A percentile compares a stretch with the other conserved stretches of the same genome.
Conservation (phyloP, 1,140 invertebrate species). For the Chrysomallon squamiferum region DNA sequence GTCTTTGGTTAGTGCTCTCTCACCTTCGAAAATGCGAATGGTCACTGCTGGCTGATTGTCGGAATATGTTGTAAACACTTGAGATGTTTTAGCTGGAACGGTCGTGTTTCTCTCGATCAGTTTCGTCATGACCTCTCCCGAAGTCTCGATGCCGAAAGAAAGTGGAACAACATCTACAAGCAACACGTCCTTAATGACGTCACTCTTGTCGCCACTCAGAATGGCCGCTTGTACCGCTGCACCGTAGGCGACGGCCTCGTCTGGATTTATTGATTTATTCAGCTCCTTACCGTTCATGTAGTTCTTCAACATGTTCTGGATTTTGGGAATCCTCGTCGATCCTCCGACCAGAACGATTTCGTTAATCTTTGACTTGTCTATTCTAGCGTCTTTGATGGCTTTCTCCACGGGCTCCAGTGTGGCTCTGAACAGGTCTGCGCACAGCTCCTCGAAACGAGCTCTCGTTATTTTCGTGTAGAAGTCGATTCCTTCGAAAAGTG, state of each 20-base stretch:
- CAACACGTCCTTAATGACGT: slow-evolving; percentile 57
- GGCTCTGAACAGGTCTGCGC: slow-evolving; percentile 83
- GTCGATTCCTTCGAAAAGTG: slow-evolving; percentile 75
- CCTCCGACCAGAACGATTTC: slow-evolving; percentile 97
- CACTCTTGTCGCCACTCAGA: slow-evolving; percentile 52
- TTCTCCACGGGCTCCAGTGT: slow-evolving; percentile 96
- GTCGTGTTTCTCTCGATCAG: slow-evolving; percentile 66
- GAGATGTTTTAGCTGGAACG: slow-evolving; percentile 57
- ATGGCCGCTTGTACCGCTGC: slow-evolving; percentile 68
- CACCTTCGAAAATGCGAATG: slow-evolving; percentile 81
- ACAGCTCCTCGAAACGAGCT: slow-evolving; percentile 69
- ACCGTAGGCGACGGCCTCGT: slow-evolving; percentile 69
- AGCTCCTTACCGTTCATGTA: slow-evolving; percentile 69
- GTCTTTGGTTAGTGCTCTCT: slow-evolving; percentile 84
- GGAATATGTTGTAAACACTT: slow-evolving; percentile 60
- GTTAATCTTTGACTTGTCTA: slow-evolving; percentile 90
- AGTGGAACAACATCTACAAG: slow-evolving; percentile 61
- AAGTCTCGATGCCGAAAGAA: slow-evolving; percentile 66
- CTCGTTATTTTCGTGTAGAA: slow-evolving; percentile 63
- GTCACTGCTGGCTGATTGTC: slow-evolving; percentile 79
- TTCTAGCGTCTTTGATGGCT: slow-evolving; percentile 88
- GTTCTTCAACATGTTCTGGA: slow-evolving; percentile 91
- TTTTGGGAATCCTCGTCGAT: slow-evolving; percentile 96
- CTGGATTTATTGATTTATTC: slow-evolving; percentile 57
- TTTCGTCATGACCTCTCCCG: slow-evolving; percentile 71